A percentile compares a stretch with the other conserved stretches of the same genome.
These are phyloP conservation scores for Mythimna ferrago DNA, from an alignment of 2,888 invertebrate genomes.

Conservation along the genomic window DNA sequence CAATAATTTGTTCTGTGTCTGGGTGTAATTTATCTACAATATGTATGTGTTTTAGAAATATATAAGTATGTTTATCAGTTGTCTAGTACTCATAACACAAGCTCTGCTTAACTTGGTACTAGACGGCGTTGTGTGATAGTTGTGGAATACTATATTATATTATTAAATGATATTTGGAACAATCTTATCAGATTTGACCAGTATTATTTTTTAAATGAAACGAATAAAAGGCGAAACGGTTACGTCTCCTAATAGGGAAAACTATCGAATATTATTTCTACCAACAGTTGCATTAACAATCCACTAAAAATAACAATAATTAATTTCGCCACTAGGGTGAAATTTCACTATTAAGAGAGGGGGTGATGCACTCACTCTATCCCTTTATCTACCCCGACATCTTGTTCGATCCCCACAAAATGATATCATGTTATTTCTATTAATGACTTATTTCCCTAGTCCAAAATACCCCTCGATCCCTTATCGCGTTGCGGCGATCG, in stretches of 20 bases:
- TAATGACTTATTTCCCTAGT: slow-evolving; percentile 85
- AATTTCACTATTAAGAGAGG: slow-evolving; percentile 50
- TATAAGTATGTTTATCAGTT: no score
- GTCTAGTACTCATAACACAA: no score
- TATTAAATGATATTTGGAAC: no score
- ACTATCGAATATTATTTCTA: neutral
- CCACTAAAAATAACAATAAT: slow-evolving; percentile 61
- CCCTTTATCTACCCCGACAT: slow-evolving; percentile 64
- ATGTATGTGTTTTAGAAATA: no score
- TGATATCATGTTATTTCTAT: slow-evolving; percentile 85
- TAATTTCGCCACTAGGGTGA: slow-evolving; percentile 58
- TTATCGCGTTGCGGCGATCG: slow-evolving; percentile 70
- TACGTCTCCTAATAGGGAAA: neutral
- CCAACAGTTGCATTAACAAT: slow-evolving; percentile 46
- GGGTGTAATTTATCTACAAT: no score
- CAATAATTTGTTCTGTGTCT: no score
- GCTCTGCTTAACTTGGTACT: no score
- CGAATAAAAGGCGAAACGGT: neutral
- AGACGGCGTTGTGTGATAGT: no score
- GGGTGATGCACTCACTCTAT: slow-evolving; percentile 42
- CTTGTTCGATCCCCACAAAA: slow-evolving; percentile 78
- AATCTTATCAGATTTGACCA: no score
- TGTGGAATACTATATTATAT: no score
- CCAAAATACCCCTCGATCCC: slow-evolving; percentile 63
- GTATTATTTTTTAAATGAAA: no score